These are phyloP conservation scores for Liparis tanakae DNA, from an alignment of 2,797 vertebrate species.

Conservation along the genomic window DNA sequence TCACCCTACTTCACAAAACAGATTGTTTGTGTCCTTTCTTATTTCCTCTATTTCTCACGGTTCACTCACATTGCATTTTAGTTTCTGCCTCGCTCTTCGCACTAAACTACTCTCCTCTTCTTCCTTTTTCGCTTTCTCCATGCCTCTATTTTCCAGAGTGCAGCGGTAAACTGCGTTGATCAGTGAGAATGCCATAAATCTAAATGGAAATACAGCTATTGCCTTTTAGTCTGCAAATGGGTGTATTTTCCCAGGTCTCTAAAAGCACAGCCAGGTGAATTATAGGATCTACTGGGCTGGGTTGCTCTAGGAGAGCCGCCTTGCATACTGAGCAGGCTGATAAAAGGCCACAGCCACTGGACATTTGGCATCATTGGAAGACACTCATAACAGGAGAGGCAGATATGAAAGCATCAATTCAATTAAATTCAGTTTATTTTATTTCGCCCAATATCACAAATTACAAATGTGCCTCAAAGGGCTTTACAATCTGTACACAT, in stretches of 20 bases:
- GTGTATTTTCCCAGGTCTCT: conserved; percentile 73
- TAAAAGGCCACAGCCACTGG: conserved; percentile 43
- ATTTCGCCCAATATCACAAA: too few relatives aligned
- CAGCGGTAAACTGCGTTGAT: conserved; percentile 75
- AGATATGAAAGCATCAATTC: conserved; percentile 8
- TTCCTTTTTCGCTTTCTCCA: conserved; percentile 6
- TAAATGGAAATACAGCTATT: conserved; percentile 77
- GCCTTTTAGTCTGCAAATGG: conserved; percentile 68
- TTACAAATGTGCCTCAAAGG: too few relatives aligned
- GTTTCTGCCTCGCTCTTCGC: conserved; percentile 31
- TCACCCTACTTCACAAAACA: neutral
- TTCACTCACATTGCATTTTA: conserved; percentile 24
- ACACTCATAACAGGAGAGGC: conserved; percentile 39
- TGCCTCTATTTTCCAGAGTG: conserved; percentile 62
- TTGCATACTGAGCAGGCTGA: conserved; percentile 67
- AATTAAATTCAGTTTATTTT: too few relatives aligned
- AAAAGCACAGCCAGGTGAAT: conserved; percentile 75
- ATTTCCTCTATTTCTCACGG: conserved; percentile 12
- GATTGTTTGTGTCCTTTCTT: conserved; percentile 3
- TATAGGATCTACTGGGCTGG: conserved; percentile 63
- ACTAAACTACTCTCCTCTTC: conserved; percentile 21
- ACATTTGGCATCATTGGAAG: conserved; percentile 49
- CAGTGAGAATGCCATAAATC: conserved; percentile 81
- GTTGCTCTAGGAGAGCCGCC: conserved; percentile 38
- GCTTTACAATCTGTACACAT: too few relatives aligned